Percentiles rank a stretch among this genome's conserved stretches.
phyloP scores from a whole-genome alignment of 2,797 vertebrate genomes.

The Coluber constrictor region DNA sequence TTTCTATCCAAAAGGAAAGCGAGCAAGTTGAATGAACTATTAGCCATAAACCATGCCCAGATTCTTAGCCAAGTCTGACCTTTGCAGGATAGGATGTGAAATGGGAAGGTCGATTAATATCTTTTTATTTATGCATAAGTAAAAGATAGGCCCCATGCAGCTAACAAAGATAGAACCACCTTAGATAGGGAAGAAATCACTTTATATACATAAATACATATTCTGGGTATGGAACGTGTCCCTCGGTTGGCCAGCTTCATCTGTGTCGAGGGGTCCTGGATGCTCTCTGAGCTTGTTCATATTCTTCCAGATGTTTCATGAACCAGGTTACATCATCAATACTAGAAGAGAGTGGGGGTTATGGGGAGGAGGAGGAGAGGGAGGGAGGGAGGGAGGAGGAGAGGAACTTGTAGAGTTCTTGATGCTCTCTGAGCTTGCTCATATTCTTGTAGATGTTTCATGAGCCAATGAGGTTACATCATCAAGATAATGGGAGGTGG shows the following conservation, averaged over 20 bases:
- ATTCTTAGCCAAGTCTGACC: not conserved
- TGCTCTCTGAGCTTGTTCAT: too few relatives aligned
- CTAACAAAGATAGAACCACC: too few relatives aligned
- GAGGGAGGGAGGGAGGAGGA: too few relatives aligned
- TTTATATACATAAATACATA: not conserved
- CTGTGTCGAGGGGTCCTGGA: not conserved
- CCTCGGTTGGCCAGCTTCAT: not conserved
- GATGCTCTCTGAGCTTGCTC: too few relatives aligned
- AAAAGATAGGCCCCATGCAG: not conserved
- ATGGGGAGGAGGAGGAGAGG: too few relatives aligned
- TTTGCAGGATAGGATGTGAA: not conserved
- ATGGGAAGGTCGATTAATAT: not conserved
- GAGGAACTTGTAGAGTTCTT: too few relatives aligned
- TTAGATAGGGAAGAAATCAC: too few relatives aligned
- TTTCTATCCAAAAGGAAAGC: not conserved
- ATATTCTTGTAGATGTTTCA: too few relatives aligned
- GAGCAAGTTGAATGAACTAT: not conserved
- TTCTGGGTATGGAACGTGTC: not conserved
- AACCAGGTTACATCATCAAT: too few relatives aligned
- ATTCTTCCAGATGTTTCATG: too few relatives aligned
- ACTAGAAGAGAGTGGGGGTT: too few relatives aligned
- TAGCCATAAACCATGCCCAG: not conserved
- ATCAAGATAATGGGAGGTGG: not conserved
- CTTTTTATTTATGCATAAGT: not conserved
- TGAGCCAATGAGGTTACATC: not conserved